Evolutionary conservation across 2,888 invertebrate species (phyloP), one percentile per base, ranked within the genome.

Genomic region (Venustoraphidia nigricollis): DNA sequence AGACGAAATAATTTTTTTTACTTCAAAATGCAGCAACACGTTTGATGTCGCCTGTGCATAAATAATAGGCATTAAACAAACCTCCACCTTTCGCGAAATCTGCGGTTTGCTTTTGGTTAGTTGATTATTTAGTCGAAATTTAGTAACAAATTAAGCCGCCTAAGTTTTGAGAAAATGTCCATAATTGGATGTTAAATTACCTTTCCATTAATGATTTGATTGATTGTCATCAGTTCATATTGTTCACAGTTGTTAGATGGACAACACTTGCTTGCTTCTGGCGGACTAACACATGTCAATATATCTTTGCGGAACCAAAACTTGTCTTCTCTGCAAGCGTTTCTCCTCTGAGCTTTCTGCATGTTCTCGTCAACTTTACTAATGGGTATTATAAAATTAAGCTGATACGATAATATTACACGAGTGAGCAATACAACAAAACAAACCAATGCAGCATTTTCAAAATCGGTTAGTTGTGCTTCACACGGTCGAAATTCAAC

Each of bases 401-500:
- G 76, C 57, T 92, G 83, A 70, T 94, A 98, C 27, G 96, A 92
- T 42, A 99, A 75, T 60, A 99, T 96, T 53, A 95, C 97, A 55
- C 97, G 73, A 0, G 98, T 98, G 52, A 99, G 75, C 44, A 99
- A 73, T 13, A 98, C 97, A 10, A 99, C 85, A 67, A 99, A 99
- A 64, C 95, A 94, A 14, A 95, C 95, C 59, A 93, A 87, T 4
- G 98, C 98, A 1, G 98, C 97, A 71, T 99, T 99, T 71, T 99
- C 98, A 70, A 98, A 98, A 71, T 98, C 97, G 0, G 98, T 97
- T 56, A 98, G 78, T 68, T 99, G 98, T 14, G 93, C 89, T 69
- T 94, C 95, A 65, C 97, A 97, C 40, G 98, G 97, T 34, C 98
- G 81, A 72, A 99, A 99, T 72, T 99, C 98, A 1, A 99, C 98